Evolutionary conservation across 2,888 invertebrate genomes (phyloP).

Genomic region (Panopea generosa): DNA sequence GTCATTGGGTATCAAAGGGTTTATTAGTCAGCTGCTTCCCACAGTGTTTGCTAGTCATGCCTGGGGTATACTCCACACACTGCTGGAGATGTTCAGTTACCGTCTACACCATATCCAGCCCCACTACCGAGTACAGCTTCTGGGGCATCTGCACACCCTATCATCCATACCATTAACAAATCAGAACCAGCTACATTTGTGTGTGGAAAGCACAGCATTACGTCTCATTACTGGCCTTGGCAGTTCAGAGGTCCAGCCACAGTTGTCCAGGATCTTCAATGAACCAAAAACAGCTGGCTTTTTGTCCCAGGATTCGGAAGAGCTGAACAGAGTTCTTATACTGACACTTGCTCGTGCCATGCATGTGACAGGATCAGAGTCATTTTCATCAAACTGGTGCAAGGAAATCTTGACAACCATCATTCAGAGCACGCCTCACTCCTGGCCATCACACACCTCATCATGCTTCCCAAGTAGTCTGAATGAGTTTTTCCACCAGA

Average conservation of each 20-base stretch:
- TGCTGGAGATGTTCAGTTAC: constrained; percentile 98
- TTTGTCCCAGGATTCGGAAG: constrained; percentile 97
- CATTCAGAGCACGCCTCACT: constrained; percentile 96
- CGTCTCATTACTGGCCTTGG: constrained; percentile 95
- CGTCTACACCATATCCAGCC: constrained; percentile 98
- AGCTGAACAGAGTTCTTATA: constrained; percentile 96
- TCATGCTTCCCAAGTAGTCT: constrained; percentile 96
- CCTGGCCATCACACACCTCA: constrained; percentile 97
- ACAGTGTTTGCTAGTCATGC: constrained; percentile 96
- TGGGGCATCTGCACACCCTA: constrained; percentile 95
- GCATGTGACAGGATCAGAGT: constrained; percentile 92
- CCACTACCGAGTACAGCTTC: constrained; percentile 95
- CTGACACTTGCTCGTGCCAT: constrained; percentile 96
- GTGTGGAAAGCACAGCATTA: constrained; percentile 95
- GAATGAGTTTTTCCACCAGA: constrained; percentile 91
- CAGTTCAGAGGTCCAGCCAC: constrained; percentile 97
- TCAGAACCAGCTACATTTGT: constrained; percentile 96
- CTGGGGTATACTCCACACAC: constrained; percentile 97
- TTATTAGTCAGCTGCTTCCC: constrained; percentile 96
- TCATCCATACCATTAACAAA: constrained; percentile 97
- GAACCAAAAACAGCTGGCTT: constrained; percentile 93
- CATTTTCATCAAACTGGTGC: constrained; percentile 92
- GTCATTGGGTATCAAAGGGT: constrained; percentile 97
- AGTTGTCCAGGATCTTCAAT: constrained; percentile 94
- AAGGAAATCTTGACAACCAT: constrained; percentile 95